phyloP scores from a whole-genome alignment of 2,113 vertebrate genomes.

The Nothobranchius kuhntae region DNA sequence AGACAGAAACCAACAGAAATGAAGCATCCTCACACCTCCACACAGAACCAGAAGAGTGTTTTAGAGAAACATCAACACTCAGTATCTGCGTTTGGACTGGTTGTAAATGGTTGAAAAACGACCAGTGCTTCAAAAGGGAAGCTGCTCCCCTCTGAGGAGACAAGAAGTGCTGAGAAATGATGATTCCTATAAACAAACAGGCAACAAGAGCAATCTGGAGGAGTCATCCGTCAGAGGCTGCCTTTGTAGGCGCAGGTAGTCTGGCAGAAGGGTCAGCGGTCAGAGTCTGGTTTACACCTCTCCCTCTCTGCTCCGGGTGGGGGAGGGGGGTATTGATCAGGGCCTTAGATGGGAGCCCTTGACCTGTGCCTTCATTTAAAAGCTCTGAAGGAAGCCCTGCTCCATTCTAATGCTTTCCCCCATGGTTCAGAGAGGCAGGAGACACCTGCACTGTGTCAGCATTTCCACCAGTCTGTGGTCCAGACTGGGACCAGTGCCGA shows the following conservation, averaged over 20 bases:
- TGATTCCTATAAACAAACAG: conserved; percentile 73
- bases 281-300: conserved; percentile 65
- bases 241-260: conserved; percentile 69
- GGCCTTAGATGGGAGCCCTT: conserved; percentile 76
- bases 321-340: conserved; percentile 78
- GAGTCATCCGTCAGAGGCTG: conserved; percentile 65
- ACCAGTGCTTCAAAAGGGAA: neutral
- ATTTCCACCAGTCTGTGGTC: conserved; percentile 71
- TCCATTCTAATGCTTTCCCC: conserved; percentile 82
- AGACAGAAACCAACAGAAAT: too few species aligned
- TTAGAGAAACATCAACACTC: neutral
- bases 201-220: conserved; percentile 60
- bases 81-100: neutral
- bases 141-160: conserved; percentile 57
- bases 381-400: conserved; percentile 83
- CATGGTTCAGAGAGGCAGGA: conserved; percentile 77
- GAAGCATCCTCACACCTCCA: too few species aligned
- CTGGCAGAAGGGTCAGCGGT: conserved; percentile 65
- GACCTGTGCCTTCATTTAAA: conserved; percentile 78
- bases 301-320: conserved; percentile 21
- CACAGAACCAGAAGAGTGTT: too few species aligned
- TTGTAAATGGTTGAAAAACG: conserved; percentile 8
- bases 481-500: conserved; percentile 76
- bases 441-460: conserved; percentile 88
- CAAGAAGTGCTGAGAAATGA: conserved; percentile 63